Percentiles rank a stretch among this genome's conserved stretches.
Evolutionary conservation across 2,113 vertebrate genomes (phyloP).

Genomic region (Crotalus helleri): DNA sequence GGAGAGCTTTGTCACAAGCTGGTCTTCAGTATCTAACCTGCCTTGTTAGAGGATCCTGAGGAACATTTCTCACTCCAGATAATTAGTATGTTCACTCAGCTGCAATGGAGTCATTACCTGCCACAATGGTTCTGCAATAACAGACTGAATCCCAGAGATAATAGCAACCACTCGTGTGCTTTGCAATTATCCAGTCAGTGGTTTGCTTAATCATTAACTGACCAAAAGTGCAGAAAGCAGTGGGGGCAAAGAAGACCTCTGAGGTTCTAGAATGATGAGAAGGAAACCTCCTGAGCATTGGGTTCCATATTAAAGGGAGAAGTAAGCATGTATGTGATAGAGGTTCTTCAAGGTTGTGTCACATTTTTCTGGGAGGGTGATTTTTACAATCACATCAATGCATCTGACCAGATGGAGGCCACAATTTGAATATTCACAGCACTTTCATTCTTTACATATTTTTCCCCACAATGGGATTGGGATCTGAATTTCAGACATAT

Average conservation of each 20-base stretch:
- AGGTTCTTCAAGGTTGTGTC: neutral
- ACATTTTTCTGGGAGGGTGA: too few relatives aligned
- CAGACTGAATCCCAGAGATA: constrained; percentile 52
- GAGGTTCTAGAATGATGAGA: neutral
- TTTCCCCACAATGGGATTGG: neutral
- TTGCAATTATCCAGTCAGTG: constrained; percentile 62
- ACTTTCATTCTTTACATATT: neutral
- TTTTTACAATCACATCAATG: neutral
- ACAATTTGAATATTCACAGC: neutral
- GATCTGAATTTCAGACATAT: neutral
- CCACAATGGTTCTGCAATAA: constrained; percentile 57
- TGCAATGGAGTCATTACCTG: constrained; percentile 53
- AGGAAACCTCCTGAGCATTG: neutral
- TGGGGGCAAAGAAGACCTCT: neutral
- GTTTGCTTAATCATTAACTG: constrained; percentile 56
- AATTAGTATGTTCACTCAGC: constrained; percentile 64
- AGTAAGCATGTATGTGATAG: too few relatives aligned
- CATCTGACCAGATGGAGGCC: neutral
- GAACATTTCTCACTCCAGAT: constrained; percentile 39
- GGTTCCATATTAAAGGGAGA: neutral
- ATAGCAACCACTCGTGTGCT: constrained; percentile 3
- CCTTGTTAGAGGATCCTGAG: neutral
- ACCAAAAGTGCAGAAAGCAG: neutral
- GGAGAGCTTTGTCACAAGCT: neutral
- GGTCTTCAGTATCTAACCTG: neutral